Conservation (phyloP, 2,888 invertebrate genomes). For the Neoaliturus tenellus region DNA sequence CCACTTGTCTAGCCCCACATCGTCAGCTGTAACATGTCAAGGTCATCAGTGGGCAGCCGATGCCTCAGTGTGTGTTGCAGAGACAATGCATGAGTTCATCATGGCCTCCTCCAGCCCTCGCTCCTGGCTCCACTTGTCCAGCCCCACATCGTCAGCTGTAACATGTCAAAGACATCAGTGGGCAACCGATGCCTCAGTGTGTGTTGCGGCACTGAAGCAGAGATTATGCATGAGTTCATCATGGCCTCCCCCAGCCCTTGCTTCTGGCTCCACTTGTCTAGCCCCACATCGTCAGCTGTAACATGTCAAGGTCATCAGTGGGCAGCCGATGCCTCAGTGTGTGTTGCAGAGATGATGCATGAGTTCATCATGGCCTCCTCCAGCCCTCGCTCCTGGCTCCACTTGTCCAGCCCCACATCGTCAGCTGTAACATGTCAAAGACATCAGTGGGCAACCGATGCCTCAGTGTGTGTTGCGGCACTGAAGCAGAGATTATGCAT, state of each 20-base stretch:
- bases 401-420: slow-evolving; percentile 28
- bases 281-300: too few species aligned
- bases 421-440: too few species aligned
- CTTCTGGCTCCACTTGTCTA: slow-evolving; percentile 34
- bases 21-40: slow-evolving; percentile 98
- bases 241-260: slow-evolving; percentile 40
- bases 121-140: slow-evolving; percentile 36
- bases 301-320: slow-evolving; percentile 91
- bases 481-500: slow-evolving; percentile 57
- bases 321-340: slow-evolving; percentile 83
- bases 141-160: too few species aligned
- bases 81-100: slow-evolving; percentile 58
- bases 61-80: slow-evolving; percentile 82
- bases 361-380: slow-evolving; percentile 58
- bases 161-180: too few species aligned
- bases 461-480: slow-evolving; percentile 82
- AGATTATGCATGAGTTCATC: slow-evolving; percentile 58
- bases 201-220: too few species aligned
- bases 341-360: slow-evolving; percentile 72
- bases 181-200: slow-evolving; percentile 83
- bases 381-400: neutral
- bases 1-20: slow-evolving; percentile 75
- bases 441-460: too few species aligned
- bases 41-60: slow-evolving; percentile 85
- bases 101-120: slow-evolving; percentile 40